Percentiles rank a stretch among this genome's conserved stretches.
Evolutionary conservation across 2,113 vertebrate species (phyloP).

Genomic region (Toxotes chatareus): DNA sequence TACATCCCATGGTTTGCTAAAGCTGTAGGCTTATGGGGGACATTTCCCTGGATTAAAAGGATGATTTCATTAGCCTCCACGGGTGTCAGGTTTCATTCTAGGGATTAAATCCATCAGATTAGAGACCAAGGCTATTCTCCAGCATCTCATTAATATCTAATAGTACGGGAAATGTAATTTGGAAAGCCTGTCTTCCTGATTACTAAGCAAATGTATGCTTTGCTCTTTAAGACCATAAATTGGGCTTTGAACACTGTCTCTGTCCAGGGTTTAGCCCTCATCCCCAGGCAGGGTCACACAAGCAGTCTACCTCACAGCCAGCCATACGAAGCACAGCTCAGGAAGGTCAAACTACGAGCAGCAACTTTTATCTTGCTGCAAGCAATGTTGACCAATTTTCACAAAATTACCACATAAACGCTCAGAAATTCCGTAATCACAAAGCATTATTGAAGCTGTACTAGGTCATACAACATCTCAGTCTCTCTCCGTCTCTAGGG

Average conservation of each 20-base stretch:
- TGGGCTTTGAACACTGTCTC: conserved; percentile 74
- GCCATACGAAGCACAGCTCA: conserved; percentile 15
- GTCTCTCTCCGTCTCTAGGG: conserved; percentile 22
- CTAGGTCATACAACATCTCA: conserved; percentile 44
- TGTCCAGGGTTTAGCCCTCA: conserved; percentile 63
- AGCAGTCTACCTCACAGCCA: conserved; percentile 24
- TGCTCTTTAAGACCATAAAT: conserved; percentile 78
- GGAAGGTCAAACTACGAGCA: conserved; percentile 60
- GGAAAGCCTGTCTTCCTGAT: conserved; percentile 77
- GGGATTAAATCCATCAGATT: conserved; percentile 86
- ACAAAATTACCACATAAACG: conserved; percentile 28
- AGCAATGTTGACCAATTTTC: conserved; percentile 43
- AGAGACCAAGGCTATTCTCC: conserved; percentile 78
- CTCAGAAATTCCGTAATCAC: conserved; percentile 44
- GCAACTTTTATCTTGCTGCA: conserved; percentile 57
- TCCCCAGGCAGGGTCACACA: conserved; percentile 44
- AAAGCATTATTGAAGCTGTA: conserved; percentile 16
- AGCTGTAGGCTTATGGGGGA: conserved; percentile 76
- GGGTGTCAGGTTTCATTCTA: conserved; percentile 85
- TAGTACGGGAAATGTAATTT: conserved; percentile 81
- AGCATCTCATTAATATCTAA: conserved; percentile 87
- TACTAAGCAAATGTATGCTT: conserved; percentile 80
- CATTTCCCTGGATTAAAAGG: conserved; percentile 84
- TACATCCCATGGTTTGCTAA: conserved; percentile 65
- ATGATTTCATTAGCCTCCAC: conserved; percentile 86